phyloP scores from a whole-genome alignment of 2,888 invertebrate genomes.

The Leucozona laternaria region DNA sequence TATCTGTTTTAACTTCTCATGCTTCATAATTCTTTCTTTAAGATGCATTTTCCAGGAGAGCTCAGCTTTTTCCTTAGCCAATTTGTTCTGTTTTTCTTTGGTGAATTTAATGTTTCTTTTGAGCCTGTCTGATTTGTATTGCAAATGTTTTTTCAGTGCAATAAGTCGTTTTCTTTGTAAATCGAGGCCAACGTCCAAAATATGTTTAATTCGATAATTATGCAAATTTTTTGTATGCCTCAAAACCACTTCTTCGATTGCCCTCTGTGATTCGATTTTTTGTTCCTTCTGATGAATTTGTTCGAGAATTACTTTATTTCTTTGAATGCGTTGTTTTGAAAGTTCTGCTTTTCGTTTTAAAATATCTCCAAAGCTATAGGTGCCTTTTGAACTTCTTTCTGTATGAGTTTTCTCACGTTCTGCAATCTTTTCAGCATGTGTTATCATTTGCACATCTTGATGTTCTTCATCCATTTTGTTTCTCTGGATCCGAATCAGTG shows the following conservation, averaged over 20 bases:
- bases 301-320: conserved; percentile 75
- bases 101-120: conserved; percentile 78
- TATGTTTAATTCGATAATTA: conserved; percentile 78
- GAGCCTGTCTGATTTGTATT: conserved; percentile 80
- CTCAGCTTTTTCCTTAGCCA: conserved; percentile 77
- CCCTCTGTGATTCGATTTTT: conserved; percentile 77
- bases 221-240: conserved; percentile 79
- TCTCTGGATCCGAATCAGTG: conserved; percentile 84
- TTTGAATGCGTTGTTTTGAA: conserved; percentile 71
- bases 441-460: conserved; percentile 79
- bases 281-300: conserved; percentile 77
- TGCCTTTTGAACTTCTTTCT: not conserved
- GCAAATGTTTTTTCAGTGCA: conserved; percentile 80
- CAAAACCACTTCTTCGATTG: conserved; percentile 76
- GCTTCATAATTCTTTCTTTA: conserved; percentile 79
- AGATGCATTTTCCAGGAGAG: conserved; percentile 81
- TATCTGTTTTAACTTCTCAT: conserved; percentile 77
- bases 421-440: conserved; percentile 81
- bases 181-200: conserved; percentile 78
- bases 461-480: conserved; percentile 79
- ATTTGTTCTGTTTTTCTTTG: conserved; percentile 44
- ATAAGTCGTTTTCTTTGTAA: conserved; percentile 80
- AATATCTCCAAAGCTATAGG: conserved; percentile 69
- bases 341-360: conserved; percentile 77
- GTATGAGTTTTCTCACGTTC: conserved; percentile 77